Conservation (phyloP, 2,113 vertebrate species). For the Edolisoma coerulescens region DNA sequence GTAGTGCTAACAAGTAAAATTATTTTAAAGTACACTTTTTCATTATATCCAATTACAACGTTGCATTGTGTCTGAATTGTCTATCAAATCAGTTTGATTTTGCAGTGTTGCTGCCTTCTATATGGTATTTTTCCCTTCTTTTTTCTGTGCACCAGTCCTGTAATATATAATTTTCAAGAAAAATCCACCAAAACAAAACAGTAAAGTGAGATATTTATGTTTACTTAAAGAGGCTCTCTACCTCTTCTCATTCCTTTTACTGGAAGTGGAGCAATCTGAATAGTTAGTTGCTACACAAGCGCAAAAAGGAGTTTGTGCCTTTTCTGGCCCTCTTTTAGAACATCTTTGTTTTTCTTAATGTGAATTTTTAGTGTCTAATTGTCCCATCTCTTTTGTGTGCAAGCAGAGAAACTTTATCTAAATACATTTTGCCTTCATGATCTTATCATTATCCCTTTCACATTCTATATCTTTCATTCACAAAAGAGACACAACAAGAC, state of each 20-base stretch:
- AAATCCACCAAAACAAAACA: not conserved
- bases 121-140: not conserved
- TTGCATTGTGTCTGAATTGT: not conserved
- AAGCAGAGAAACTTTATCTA: not conserved
- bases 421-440: not conserved
- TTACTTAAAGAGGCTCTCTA: not conserved
- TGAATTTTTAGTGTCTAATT: not conserved
- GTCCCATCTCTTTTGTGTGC: not conserved
- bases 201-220: not conserved
- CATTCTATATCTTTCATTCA: not conserved
- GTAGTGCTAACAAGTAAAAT: not conserved
- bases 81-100: not conserved
- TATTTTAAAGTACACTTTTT: not conserved
- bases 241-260: not conserved
- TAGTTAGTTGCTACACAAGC: not conserved
- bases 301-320: not conserved
- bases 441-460: not conserved
- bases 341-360: not conserved
- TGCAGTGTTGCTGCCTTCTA: not conserved
- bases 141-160: not conserved
- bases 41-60: not conserved
- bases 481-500: not conserved
- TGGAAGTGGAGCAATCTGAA: not conserved
- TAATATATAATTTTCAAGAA: not conserved
- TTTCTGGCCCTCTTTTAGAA: not conserved